Evolutionary conservation across 2,113 vertebrate species (phyloP), one percentile per base, ranked within the genome.

Genomic region (Eurystomus gularis): DNA sequence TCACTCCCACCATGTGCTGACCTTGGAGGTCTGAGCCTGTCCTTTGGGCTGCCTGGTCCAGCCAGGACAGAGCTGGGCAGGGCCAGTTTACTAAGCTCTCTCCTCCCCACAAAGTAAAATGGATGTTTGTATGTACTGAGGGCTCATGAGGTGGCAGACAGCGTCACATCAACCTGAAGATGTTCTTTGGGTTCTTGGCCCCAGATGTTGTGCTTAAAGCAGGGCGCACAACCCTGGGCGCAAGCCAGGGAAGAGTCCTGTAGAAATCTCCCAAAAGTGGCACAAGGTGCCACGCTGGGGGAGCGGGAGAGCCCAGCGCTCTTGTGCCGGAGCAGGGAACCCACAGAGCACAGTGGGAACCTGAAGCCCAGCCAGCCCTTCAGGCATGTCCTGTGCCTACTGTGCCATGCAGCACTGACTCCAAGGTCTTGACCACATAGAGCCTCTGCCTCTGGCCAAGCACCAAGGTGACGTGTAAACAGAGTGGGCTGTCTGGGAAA

Each of bases 401-500:
- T 7, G 0, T 23, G 33, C 86, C 6, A 7, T 39, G 49, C 42
- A 21, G 84, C 70, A 2, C 76, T 16, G 48, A 17, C 84, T 90
- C 82, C 95, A 91, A 94, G 96, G 95, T 94, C 96, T 90, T 35
- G 88, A 75, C 72, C 94, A 90, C 82, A 33, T 14, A 6, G 96
- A 96, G 89, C 71, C 58, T 54, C 90, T 86, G 84, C 73, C 68
- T 70, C 88, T 70, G 93, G 93, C 89, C 77, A 60, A 86, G 94
- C 89, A 4, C 80, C 19, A 88, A 96, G 96, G 97, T 95, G 96
- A 96, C 82, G 72, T 85, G 97, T 95, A 97, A 97, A 96, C 83
- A 96, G n/a, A 94, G 93, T 82, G 65, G 91, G 83, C 86, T 79
- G 96, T 97, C 97, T 97, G 97, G 97, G 97, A 97, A 97, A 97